Percentiles rank a stretch among this genome's conserved stretches.
Conservation (phyloP, 2,113 vertebrate species). For the Ceyx cyanopectus region DNA sequence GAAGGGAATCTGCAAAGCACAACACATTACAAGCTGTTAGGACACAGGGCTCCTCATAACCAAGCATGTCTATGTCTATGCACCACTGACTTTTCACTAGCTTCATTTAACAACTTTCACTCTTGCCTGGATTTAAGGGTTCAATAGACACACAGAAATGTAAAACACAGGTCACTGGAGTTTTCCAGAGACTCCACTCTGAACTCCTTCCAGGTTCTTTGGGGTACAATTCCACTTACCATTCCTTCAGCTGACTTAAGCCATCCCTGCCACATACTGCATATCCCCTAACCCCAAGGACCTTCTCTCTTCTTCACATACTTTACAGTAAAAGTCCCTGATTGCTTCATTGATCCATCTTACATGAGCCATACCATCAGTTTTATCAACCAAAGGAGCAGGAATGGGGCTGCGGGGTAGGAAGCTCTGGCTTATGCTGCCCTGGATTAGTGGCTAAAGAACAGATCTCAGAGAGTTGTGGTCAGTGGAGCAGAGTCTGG, state of each 20-base stretch:
- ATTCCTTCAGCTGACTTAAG: not conserved
- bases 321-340: not conserved
- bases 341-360: not conserved
- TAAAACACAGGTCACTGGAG: not conserved
- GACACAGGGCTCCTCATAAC: not conserved
- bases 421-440: not conserved
- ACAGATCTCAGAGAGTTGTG: no score
- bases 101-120: not conserved
- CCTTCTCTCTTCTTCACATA: not conserved
- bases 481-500: no score
- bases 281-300: not conserved
- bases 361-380: not conserved
- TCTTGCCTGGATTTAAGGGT: not conserved
- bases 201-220: not conserved
- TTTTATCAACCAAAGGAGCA: not conserved
- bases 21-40: not conserved
- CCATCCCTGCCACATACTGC: not conserved
- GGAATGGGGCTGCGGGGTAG: no score
- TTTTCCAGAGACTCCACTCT: not conserved
- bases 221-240: not conserved
- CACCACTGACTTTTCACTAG: not conserved
- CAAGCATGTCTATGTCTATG: accelerated
- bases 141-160: not conserved
- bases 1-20: slow-evolving; percentile 86
- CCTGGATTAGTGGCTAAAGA: not conserved